Evolutionary conservation across 30 jellyfish, hydroid and myxozoan genomes (phyloP).

Genomic region (Mastigias papua): DNA sequence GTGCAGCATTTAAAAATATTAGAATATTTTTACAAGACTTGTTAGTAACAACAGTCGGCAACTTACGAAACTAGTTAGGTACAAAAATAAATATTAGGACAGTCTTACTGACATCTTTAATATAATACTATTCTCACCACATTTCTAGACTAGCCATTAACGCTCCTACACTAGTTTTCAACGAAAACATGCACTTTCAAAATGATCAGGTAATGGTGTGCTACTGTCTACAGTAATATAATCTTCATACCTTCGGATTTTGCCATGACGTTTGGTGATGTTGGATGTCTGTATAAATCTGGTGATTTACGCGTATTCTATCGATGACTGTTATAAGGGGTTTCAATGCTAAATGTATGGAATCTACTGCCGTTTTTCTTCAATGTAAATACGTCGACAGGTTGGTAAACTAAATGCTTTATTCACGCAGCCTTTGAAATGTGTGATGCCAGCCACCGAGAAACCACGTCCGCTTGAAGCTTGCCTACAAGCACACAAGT

Average conservation of each 20-base stretch:
- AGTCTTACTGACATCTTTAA: too few relatives aligned
- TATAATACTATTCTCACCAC: too few relatives aligned
- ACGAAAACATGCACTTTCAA: too few relatives aligned
- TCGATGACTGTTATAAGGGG: background rate
- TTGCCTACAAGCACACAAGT: background rate
- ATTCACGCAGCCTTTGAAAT: slow-evolving; percentile 39
- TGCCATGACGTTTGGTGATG: slow-evolving; percentile 15
- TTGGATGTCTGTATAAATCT: background rate
- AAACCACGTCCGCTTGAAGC: slow-evolving; percentile 19
- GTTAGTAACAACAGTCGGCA: too few relatives aligned
- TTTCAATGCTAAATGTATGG: background rate
- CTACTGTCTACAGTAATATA: background rate
- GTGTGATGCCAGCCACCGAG: slow-evolving; percentile 23
- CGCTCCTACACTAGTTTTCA: too few relatives aligned
- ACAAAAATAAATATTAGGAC: too few relatives aligned
- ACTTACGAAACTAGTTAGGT: too few relatives aligned
- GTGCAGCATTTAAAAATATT: too few relatives aligned
- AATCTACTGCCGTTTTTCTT: slow-evolving; percentile 7
- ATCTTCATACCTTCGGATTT: slow-evolving; percentile 20
- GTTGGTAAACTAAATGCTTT: background rate
- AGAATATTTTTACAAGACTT: too few relatives aligned
- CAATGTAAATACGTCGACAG: background rate
- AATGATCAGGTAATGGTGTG: background rate
- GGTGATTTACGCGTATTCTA: too few relatives aligned
- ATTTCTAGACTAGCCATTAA: too few relatives aligned